A percentile compares a stretch with the other conserved stretches of the same genome.
phyloP scores from a whole-genome alignment of 2,113 vertebrate species.

The Lagopus muta region DNA sequence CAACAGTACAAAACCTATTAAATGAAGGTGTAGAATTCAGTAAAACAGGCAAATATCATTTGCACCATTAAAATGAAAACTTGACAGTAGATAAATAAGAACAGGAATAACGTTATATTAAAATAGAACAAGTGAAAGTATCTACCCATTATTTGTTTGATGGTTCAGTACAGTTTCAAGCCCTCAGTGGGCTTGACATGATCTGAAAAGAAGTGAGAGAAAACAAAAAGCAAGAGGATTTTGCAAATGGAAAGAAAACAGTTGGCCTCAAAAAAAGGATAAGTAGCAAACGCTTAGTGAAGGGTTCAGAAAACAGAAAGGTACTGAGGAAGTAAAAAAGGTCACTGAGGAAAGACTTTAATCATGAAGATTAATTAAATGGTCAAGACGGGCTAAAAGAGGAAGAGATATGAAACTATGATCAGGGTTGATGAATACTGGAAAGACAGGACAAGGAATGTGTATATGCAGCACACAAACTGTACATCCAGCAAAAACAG shows the following conservation, averaged over 20 bases:
- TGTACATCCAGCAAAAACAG: slow-evolving; percentile 43
- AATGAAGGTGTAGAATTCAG: neutral
- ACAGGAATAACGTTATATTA: neutral
- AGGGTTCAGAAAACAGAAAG: neutral
- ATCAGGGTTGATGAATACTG: slow-evolving; percentile 1
- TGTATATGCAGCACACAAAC: slow-evolving; percentile 42
- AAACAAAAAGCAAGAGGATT: neutral
- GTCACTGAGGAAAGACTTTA: slow-evolving; percentile 13
- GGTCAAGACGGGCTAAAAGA: neutral
- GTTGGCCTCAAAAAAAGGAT: neutral
- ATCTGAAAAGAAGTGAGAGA: slow-evolving; percentile 6
- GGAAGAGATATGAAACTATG: neutral
- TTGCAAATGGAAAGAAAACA: slow-evolving; percentile 15
- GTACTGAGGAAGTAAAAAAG: slow-evolving; percentile 12
- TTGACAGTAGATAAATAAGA: slow-evolving; percentile 36
- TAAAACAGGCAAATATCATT: slow-evolving; percentile 15
- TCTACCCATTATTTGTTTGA: neutral
- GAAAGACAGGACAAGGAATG: slow-evolving; percentile 6
- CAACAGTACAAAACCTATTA: slow-evolving; percentile 3
- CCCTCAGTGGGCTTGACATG: neutral
- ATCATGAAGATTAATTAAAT: slow-evolving; percentile 35
- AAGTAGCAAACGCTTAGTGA: neutral
- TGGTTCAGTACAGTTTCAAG: slow-evolving; percentile 2
- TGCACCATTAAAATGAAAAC: slow-evolving; percentile 28
- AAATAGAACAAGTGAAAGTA: slow-evolving; percentile 39